Percentiles rank a stretch among this genome's conserved stretches.
Conservation (phyloP, 2,888 invertebrate genomes). For the Eretmocerus hayati region DNA sequence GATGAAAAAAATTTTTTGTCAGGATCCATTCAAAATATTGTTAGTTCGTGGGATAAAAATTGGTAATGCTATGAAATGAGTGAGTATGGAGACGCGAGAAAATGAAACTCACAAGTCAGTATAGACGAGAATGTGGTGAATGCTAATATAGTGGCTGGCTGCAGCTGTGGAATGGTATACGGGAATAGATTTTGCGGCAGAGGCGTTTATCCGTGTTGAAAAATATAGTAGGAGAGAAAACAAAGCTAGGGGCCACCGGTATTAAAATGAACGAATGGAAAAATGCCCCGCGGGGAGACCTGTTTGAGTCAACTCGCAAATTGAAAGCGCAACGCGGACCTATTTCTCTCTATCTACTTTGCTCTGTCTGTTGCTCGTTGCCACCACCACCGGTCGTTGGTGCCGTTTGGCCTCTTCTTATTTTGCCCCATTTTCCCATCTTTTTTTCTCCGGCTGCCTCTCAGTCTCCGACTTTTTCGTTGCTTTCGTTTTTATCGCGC, state of each 20-base stretch:
- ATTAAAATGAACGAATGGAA: slow-evolving; percentile 30
- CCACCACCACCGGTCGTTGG: background rate
- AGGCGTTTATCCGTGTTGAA: slow-evolving; percentile 1
- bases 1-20: no score
- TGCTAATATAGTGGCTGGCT: no score
- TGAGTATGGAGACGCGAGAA: no score
- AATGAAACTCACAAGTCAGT: no score
- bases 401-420: background rate
- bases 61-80: no score
- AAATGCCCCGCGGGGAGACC: slow-evolving; percentile 29
- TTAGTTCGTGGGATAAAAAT: no score
- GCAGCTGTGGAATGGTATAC: no score
- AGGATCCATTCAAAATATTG: no score
- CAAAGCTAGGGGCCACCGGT: slow-evolving; percentile 15
- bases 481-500: background rate
- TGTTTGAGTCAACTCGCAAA: slow-evolving; percentile 35
- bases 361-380: background rate
- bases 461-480: background rate
- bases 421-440: background rate
- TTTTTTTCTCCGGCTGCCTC: background rate
- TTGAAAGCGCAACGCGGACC: slow-evolving; percentile 29
- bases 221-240: slow-evolving; percentile 8
- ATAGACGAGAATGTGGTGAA: no score
- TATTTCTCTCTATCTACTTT: background rate
- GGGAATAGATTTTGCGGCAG: no score